Percentiles rank a stretch among this genome's conserved stretches.
phyloP scores from a whole-genome alignment of 2,797 vertebrate genomes.

The Pogonophryne albipinna region DNA sequence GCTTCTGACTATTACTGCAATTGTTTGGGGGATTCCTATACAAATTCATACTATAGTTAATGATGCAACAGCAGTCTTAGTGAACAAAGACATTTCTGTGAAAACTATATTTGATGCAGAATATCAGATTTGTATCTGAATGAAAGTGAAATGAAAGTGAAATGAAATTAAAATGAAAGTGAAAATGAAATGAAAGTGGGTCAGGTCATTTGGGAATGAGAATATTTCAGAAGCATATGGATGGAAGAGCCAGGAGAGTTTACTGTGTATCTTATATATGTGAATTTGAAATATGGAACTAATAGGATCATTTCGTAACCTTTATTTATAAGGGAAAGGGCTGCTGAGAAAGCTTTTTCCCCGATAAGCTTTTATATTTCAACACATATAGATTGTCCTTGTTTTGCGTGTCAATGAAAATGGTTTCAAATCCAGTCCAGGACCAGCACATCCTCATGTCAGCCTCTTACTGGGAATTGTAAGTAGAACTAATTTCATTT shows the following conservation, averaged over 20 bases:
- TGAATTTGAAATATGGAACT: conserved; percentile 26
- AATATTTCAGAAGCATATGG: conserved; percentile 10
- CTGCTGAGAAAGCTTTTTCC: background rate
- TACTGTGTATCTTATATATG: background rate
- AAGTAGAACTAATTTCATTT: background rate
- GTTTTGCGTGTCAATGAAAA: background rate
- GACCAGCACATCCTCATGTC: background rate
- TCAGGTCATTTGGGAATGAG: conserved; percentile 32
- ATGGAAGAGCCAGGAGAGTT: conserved; percentile 11
- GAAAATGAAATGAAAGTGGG: conserved; percentile 43
- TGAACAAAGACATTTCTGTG: background rate
- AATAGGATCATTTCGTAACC: background rate
- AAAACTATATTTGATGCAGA: background rate
- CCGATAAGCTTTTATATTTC: background rate
- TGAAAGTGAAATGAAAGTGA: conserved; percentile 47
- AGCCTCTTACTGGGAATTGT: background rate
- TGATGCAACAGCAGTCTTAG: background rate
- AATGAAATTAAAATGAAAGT: too few relatives aligned
- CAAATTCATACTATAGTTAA: background rate
- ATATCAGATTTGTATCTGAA: background rate
- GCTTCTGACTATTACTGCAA: background rate
- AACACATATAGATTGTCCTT: background rate
- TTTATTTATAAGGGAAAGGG: conserved; percentile 7
- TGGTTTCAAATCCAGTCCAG: background rate
- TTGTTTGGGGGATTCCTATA: background rate